These are phyloP conservation scores for Apistogramma diplotaenia DNA, from an alignment of 2,113 vertebrate genomes.

Conservation along the genomic window DNA sequence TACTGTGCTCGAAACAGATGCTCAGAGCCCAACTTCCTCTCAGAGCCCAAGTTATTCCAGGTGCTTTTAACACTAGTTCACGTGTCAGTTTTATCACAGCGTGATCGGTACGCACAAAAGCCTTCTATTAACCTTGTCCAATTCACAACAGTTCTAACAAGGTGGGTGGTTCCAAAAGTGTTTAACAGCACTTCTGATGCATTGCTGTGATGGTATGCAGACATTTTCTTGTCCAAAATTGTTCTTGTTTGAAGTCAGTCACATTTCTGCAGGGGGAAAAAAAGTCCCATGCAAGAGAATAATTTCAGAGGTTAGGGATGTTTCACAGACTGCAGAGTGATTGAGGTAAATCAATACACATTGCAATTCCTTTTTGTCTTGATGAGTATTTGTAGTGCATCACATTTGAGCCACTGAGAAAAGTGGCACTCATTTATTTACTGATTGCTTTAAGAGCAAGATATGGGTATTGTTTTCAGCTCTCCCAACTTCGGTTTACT, in stretches of 20 bases:
- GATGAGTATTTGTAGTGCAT: slow-evolving; percentile 57
- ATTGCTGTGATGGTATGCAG: slow-evolving; percentile 58
- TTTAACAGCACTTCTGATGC: slow-evolving; percentile 47
- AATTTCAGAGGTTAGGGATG: slow-evolving; percentile 20
- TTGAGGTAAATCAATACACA: slow-evolving; percentile 47
- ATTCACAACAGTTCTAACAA: slow-evolving; percentile 19
- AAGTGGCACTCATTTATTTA: slow-evolving; percentile 46
- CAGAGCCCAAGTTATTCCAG: slow-evolving; percentile 35
- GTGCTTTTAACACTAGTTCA: slow-evolving; percentile 35
- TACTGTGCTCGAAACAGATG: slow-evolving; percentile 36
- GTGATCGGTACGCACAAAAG: slow-evolving; percentile 27
- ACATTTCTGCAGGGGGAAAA: not conserved
- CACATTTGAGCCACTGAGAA: slow-evolving; percentile 41
- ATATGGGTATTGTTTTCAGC: slow-evolving; percentile 51
- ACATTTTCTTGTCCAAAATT: slow-evolving; percentile 41
- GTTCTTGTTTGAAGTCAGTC: slow-evolving; percentile 31
- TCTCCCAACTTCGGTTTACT: slow-evolving; percentile 18
- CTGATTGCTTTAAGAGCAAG: slow-evolving; percentile 55
- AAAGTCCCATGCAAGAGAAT: not conserved
- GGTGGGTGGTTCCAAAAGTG: slow-evolving; percentile 44
- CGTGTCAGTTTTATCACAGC: slow-evolving; percentile 36
- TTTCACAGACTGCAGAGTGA: slow-evolving; percentile 20
- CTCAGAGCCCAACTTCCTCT: slow-evolving; percentile 16
- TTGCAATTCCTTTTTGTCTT: slow-evolving; percentile 29
- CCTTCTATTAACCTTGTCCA: slow-evolving; percentile 17